Conservation (phyloP, 2,888 invertebrate genomes). For the Drosophila greeni region DNA sequence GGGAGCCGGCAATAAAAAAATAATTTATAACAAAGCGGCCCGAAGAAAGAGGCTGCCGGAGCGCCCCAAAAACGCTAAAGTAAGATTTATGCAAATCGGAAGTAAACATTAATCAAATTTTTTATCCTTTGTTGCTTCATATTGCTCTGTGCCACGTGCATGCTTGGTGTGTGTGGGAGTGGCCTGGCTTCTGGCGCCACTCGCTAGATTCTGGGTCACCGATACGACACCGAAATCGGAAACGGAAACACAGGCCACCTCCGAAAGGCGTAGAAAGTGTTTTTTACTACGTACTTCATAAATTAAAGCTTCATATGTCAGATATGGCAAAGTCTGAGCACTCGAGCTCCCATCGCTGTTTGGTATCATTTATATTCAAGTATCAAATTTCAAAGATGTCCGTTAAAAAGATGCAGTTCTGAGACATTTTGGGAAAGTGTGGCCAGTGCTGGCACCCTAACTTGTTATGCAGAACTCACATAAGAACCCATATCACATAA, state of each 20-base stretch:
- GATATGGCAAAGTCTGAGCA: constrained; percentile 40
- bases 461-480: not conserved
- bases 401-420: constrained; percentile 5
- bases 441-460: not conserved
- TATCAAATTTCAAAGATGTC: constrained; percentile 51
- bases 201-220: constrained; percentile 60
- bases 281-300: constrained; percentile 58
- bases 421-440: not conserved
- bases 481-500: not conserved
- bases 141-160: constrained; percentile 19
- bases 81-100: constrained; percentile 78
- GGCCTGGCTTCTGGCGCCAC: constrained; percentile 66
- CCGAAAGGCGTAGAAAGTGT: constrained; percentile 36
- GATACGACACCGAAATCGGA: constrained; percentile 38
- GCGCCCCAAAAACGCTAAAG: constrained; percentile 69
- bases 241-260: constrained; percentile 43
- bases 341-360: not conserved
- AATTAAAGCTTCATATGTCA: constrained; percentile 71
- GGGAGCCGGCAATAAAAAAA: constrained; percentile 62
- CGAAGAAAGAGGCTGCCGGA: constrained; percentile 24
- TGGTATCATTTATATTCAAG: constrained; percentile 66
- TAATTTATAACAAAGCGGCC: constrained; percentile 67
- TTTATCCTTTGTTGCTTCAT: constrained; percentile 42
- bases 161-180: constrained; percentile 28
- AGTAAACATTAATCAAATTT: constrained; percentile 77